Base-by-base conservation (phyloP, 1,140 invertebrate genomes). In the Phymastichus coffea region DNA sequence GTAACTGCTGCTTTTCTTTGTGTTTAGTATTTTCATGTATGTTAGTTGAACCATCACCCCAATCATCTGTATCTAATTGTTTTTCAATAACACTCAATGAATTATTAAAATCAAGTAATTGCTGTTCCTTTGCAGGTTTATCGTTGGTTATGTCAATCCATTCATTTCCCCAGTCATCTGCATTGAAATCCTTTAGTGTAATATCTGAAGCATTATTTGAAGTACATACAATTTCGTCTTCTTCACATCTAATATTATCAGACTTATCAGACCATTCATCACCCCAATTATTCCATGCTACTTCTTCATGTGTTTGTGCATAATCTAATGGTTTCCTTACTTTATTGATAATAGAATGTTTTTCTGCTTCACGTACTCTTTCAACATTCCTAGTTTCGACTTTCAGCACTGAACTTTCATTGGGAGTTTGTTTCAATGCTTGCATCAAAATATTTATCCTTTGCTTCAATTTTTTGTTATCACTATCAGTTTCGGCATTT, bases 391-490 rank as follows among this genome's bases (percentile, higher is more conserved):
- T n/a, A n/a, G n/a, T 30, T 38, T 33, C 28, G 4, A 30, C 33
- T 26, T 15, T 3, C 25, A 1, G 22, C n/a, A 35, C 4, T 37
- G 14, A 17, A 56, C 3, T 46, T 56, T 40, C 15, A 20, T 25
- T 35, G 17, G 3, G 2, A 43, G 23, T 15, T 15, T 62, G 8
- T 40, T 10, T 23, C 23, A 51, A 14, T 47, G 23, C 22, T 20
- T 43, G 12, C 33, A 61, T 37, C 9, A 54, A 40, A 10, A 30
- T 15, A 43, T 60, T 41, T n/a, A 60, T 49, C 40, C 35, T 51
- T 35, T 66, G 58, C 43, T 63, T 58, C 20, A 74, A 62, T 17
- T 40, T 37, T 46, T 65, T 41, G 30, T 57, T 33, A 20, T 70
- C 63, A 15, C 70, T 53, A 38, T 59, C 30, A n/a, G 67, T 28